Evolutionary conservation across 1,140 invertebrate species (phyloP).

Genomic region (Oedothorax gibbosus): DNA sequence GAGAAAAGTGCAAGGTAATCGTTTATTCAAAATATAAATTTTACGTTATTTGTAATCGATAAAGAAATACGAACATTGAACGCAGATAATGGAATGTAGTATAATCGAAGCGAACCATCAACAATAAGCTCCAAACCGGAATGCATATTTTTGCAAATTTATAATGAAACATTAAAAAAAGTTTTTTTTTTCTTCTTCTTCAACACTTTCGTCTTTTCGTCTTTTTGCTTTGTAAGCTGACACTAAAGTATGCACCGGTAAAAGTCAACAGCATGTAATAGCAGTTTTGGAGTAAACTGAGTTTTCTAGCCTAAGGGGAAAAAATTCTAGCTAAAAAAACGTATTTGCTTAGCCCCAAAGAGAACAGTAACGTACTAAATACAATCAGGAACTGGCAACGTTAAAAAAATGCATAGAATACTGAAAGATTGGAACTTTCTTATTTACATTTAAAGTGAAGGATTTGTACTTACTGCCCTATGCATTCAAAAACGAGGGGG

Average conservation of each 20-base stretch:
- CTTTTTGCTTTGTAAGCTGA: slow-evolving; percentile 50
- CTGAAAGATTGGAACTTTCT: slow-evolving; percentile 56
- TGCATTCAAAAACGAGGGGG: slow-evolving; percentile 41
- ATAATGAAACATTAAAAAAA: no score
- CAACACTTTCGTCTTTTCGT: slow-evolving; percentile 2
- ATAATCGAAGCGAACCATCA: no score
- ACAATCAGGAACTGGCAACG: not conserved
- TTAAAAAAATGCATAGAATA: not conserved
- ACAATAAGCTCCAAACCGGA: no score
- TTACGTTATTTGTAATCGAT: no score
- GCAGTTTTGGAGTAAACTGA: slow-evolving; percentile 40
- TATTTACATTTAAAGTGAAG: slow-evolving; percentile 59
- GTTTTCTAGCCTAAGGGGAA: slow-evolving; percentile 19
- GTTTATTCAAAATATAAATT: no score
- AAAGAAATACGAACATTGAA: no score
- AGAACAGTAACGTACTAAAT: slow-evolving; percentile 17
- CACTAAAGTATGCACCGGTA: slow-evolving; percentile 54
- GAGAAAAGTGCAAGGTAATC: no score
- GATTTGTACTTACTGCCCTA: slow-evolving; percentile 40
- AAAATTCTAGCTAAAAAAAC: slow-evolving; percentile 38
- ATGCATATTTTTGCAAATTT: no score
- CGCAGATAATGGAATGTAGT: no score
- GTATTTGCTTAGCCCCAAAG: slow-evolving; percentile 52
- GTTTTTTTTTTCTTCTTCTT: not conserved
- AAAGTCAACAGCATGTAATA: slow-evolving; percentile 55